Evolutionary conservation across 2,888 invertebrate species (phyloP), one percentile per base, ranked within the genome.

Genomic region (Phlogophora meticulosa): DNA sequence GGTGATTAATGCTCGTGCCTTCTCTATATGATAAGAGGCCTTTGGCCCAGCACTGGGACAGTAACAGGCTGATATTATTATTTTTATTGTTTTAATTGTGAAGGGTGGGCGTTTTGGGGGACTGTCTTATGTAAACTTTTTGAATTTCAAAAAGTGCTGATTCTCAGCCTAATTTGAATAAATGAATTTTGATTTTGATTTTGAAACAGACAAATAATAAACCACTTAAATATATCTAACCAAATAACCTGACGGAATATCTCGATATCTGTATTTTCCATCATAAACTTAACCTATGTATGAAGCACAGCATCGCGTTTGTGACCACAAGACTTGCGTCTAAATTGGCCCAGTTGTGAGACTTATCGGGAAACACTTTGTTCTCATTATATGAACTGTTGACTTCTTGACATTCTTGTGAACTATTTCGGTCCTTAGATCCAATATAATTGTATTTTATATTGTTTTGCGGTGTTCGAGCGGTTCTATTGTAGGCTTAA

Each of bases 371-470:
- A 65, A 67, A 67, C 22, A 36, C 36, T 78, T 66, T 67, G 45
- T 61, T 55, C 42, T 78, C 74, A 46, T 73, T 73, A 36, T 66
- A 36, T 60, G 34, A 66, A 60, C 73, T 57, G 38, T 46, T 57
- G 60, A 61, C 66, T 72, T 34, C 38, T 76, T 56, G 76, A 71
- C 72, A 71, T 53, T 48, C 43, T 58, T 58, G 67, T 73, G 67
- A 73, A 67, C 48, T 73, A 67, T 67, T 58, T 13, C 61, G 38
- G 38, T 40, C 42, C 53, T 73, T 67, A 46, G 15, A 62, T 67
- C 45, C 57, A 34, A 51, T 61, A 34, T 48, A 65, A 78, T 53
- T 55, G 45, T 57, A 52, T 59, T 73, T 36, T 73, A 72, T 52
- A 43, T 48, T 45, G 34, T 42, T 64, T 57, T 57, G 32, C 28